Percentiles rank a stretch among this genome's conserved stretches.
These are phyloP conservation scores for Ciconia maguari DNA, from an alignment of 2,113 vertebrate genomes.

Conservation along the genomic window DNA sequence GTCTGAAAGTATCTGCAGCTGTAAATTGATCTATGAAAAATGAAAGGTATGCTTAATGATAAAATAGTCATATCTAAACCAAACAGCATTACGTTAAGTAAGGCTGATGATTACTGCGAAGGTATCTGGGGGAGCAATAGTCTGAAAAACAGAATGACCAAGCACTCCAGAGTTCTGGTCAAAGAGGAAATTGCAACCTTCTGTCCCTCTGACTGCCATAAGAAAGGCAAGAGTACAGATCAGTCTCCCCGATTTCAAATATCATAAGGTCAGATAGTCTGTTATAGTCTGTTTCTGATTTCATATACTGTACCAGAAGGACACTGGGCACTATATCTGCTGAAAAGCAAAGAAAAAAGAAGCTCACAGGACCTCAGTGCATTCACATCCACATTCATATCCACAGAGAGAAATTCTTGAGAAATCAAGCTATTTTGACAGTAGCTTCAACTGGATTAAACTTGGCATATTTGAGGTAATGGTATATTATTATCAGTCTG, in stretches of 20 bases:
- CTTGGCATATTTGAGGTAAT: background rate
- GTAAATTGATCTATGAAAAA: background rate
- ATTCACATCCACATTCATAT: background rate
- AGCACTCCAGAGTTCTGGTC: background rate
- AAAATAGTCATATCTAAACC: background rate
- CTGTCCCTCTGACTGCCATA: background rate
- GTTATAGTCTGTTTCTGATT: background rate
- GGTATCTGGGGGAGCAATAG: background rate
- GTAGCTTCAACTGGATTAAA: background rate
- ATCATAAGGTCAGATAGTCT: background rate
- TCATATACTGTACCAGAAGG: background rate
- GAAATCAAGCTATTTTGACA: background rate
- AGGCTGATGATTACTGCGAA: background rate
- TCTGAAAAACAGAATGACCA: background rate
- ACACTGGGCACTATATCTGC: background rate
- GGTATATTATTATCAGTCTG: background rate
- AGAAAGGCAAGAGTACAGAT: background rate
- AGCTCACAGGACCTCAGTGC: background rate
- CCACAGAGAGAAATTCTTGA: background rate
- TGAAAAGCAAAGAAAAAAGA: background rate
- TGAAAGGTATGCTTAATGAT: background rate
- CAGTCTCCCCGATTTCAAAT: background rate
- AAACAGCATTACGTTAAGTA: background rate
- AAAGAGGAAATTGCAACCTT: background rate
- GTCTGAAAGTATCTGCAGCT: background rate